These are phyloP conservation scores for Martes martes DNA, from an alignment of 2,113 vertebrate species.

Conservation along the genomic window DNA sequence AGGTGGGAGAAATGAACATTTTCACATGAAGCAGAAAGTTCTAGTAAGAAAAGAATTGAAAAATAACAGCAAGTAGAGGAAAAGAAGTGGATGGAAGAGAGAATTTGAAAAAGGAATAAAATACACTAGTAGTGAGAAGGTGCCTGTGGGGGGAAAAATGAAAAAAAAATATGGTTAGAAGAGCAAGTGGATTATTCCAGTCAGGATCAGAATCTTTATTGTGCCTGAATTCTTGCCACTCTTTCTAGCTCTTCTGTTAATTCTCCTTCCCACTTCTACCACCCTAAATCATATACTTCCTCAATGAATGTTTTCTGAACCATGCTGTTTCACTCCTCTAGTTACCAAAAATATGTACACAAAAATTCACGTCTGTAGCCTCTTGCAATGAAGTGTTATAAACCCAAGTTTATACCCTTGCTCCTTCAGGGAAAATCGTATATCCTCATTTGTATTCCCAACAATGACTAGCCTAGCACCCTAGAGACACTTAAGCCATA, in stretches of 20 bases:
- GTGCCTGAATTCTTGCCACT: slow-evolving; percentile 17
- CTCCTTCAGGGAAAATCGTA: background rate
- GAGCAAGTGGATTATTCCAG: background rate
- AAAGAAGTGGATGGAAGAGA: background rate
- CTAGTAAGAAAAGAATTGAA: background rate
- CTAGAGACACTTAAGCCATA: background rate
- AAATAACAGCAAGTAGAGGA: background rate
- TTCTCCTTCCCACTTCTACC: background rate
- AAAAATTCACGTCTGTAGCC: background rate
- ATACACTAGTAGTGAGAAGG: slow-evolving; percentile 23
- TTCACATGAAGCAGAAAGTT: slow-evolving; percentile 23
- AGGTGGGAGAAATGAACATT: background rate
- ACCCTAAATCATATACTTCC: slow-evolving; percentile 20
- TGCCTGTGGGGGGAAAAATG: background rate
- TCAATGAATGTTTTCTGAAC: slow-evolving; percentile 6
- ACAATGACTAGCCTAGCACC: background rate
- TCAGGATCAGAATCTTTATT: slow-evolving; percentile 17
- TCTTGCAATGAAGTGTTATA: slow-evolving; percentile 17
- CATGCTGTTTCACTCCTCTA: background rate
- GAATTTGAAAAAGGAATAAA: slow-evolving; percentile 31
- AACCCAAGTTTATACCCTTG: background rate
- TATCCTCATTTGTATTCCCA: background rate
- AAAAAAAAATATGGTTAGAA: slow-evolving; percentile 40
- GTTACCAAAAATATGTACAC: slow-evolving; percentile 6
- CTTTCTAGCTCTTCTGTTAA: background rate